These are phyloP conservation scores for Fregetta grallaria DNA, from an alignment of 2,113 vertebrate species.

Conservation along the genomic window DNA sequence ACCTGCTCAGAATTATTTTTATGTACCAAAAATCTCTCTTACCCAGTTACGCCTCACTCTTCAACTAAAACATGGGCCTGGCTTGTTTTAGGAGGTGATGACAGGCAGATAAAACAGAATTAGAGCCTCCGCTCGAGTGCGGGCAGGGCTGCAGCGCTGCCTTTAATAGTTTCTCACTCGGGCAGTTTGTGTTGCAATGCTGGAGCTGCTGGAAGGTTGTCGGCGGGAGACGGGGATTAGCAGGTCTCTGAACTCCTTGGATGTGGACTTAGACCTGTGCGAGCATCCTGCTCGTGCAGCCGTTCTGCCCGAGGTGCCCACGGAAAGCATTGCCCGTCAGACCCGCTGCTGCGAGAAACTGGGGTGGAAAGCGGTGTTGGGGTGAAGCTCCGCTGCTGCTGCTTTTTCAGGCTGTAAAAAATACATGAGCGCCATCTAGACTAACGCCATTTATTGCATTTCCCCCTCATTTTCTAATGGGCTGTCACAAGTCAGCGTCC, in stretches of 20 bases:
- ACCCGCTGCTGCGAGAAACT: accelerated
- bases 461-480: background rate
- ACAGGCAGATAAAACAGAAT: conserved; percentile 51
- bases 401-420: background rate
- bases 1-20: background rate
- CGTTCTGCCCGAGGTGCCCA: accelerated
- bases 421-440: background rate
- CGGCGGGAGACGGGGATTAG: background rate
- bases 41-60: background rate
- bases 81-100: conserved; percentile 52
- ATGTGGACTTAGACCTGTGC: background rate
- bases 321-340: accelerated
- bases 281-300: background rate
- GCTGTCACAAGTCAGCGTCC: background rate
- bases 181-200: background rate
- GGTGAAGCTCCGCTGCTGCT: background rate
- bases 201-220: background rate
- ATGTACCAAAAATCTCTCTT: background rate
- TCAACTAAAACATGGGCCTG: background rate
- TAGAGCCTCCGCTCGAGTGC: background rate
- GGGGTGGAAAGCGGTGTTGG: accelerated
- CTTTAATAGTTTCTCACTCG: background rate
- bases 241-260: accelerated
- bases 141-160: background rate
- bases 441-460: background rate